These are phyloP conservation scores for Coranthus polyacanthus DNA, from an alignment of 2,797 vertebrate genomes.

Conservation along the genomic window DNA sequence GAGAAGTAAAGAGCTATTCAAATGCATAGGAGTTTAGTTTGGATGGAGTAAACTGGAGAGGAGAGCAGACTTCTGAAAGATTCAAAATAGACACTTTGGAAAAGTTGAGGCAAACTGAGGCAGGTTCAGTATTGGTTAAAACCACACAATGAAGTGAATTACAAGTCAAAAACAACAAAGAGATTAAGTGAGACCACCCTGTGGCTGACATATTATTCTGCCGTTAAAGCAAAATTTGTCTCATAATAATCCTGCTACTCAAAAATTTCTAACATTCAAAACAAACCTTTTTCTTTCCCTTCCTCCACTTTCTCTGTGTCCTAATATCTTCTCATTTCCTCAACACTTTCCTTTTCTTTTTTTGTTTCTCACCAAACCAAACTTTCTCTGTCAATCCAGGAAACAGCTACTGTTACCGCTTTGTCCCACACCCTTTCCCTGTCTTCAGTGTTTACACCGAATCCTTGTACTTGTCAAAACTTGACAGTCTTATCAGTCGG, in stretches of 20 bases:
- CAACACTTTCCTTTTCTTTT: conserved; percentile 32
- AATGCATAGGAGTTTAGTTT: conserved; percentile 36
- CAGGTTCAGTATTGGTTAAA: conserved; percentile 37
- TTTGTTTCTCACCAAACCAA: conserved; percentile 26
- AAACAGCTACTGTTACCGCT: conserved; percentile 18
- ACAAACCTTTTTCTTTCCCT: conserved; percentile 16
- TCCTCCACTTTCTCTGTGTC: not conserved
- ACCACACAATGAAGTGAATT: conserved; percentile 56
- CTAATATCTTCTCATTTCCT: conserved; percentile 27
- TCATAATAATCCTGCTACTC: conserved; percentile 37
- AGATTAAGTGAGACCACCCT: conserved; percentile 66
- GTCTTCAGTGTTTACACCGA: conserved; percentile 25
- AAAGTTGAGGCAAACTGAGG: conserved; percentile 41
- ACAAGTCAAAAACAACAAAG: conserved; percentile 56
- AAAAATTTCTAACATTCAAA: conserved; percentile 35
- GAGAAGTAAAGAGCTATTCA: conserved; percentile 16
- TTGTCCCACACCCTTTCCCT: conserved; percentile 16
- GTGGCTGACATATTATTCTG: conserved; percentile 38
- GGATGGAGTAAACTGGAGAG: conserved; percentile 10
- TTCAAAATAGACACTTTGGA: conserved; percentile 48
- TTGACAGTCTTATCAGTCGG: conserved; percentile 50
- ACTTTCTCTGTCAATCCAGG: conserved; percentile 31
- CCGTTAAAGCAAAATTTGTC: conserved; percentile 32
- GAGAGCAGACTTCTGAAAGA: conserved; percentile 10
- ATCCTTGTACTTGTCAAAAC: conserved; percentile 59